Conservation (phyloP, 2,113 vertebrate genomes). For the Uropsilus gracilis region DNA sequence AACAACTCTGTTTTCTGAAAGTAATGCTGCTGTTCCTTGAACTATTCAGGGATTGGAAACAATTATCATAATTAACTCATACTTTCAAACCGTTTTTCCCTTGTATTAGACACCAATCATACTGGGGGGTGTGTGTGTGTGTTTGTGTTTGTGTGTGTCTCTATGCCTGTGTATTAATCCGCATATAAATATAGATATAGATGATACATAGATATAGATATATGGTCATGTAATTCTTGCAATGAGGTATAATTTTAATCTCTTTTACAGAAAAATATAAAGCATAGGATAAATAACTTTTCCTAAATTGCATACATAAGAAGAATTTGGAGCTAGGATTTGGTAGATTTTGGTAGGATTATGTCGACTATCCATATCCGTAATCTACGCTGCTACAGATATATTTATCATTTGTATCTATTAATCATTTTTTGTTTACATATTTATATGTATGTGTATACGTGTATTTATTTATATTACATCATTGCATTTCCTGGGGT, state of each 20-base stretch:
- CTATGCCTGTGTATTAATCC: too few relatives aligned
- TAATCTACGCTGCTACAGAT: background rate
- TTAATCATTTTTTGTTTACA: too few relatives aligned
- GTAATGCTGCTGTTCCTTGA: background rate
- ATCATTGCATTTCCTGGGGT: too few relatives aligned
- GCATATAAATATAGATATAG: too few relatives aligned
- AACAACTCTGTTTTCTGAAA: background rate
- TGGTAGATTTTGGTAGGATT: too few relatives aligned
- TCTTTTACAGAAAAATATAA: background rate
- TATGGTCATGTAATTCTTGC: background rate
- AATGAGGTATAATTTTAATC: background rate
- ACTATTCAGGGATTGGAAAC: background rate
- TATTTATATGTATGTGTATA: too few relatives aligned
- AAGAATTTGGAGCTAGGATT: background rate
- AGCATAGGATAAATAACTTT: background rate
- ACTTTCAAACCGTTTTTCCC: background rate
- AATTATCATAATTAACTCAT: background rate
- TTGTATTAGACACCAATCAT: background rate
- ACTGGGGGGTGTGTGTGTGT: background rate
- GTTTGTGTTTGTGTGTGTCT: too few relatives aligned
- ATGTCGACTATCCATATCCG: fast-evolving
- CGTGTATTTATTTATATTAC: too few relatives aligned
- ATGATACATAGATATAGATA: background rate
- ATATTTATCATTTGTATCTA: too few relatives aligned
- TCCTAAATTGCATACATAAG: background rate